A percentile compares a stretch with the other conserved stretches of the same genome.
Conservation (phyloP, 2,797 vertebrate species). For the Telmatherina bonti region DNA sequence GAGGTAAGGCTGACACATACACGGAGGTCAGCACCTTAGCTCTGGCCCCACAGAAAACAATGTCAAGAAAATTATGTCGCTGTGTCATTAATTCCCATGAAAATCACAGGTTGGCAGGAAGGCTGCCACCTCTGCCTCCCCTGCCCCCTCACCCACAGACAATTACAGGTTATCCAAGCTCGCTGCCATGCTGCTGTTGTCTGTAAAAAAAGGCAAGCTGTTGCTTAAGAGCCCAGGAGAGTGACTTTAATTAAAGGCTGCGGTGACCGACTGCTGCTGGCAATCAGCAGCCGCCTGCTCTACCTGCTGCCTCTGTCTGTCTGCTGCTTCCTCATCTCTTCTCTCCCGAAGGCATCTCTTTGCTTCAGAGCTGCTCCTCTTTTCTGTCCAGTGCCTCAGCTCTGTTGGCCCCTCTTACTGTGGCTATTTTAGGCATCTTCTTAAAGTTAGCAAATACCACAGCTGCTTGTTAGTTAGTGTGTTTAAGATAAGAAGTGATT, state of each 20-base stretch:
- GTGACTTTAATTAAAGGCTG: slow-evolving; percentile 79
- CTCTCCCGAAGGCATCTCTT: slow-evolving; percentile 24
- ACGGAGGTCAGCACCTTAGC: slow-evolving; percentile 58
- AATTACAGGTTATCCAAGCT: slow-evolving; percentile 68
- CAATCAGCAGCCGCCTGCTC: slow-evolving; percentile 69
- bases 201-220: slow-evolving; percentile 74
- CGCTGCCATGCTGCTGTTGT: slow-evolving; percentile 64
- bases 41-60: slow-evolving; percentile 10
- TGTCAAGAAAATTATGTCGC: slow-evolving; percentile 61
- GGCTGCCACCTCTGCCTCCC: slow-evolving; percentile 27
- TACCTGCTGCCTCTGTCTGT: slow-evolving; percentile 56
- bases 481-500: slow-evolving; percentile 13
- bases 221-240: slow-evolving; percentile 73
- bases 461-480: slow-evolving; percentile 11
- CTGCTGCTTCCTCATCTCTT: slow-evolving; percentile 21
- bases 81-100: slow-evolving; percentile 74
- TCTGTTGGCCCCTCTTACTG: neutral
- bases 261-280: slow-evolving; percentile 76
- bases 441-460: slow-evolving; percentile 36
- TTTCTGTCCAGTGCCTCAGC: slow-evolving; percentile 22
- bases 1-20: slow-evolving; percentile 6
- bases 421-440: slow-evolving; percentile 28
- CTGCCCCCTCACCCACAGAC: slow-evolving; percentile 45
- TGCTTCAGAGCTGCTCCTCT: slow-evolving; percentile 33
- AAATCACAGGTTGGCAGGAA: slow-evolving; percentile 70